Percentiles rank a stretch among this genome's conserved stretches.
These are phyloP conservation scores for Poeciliopsis occidentalis DNA, from an alignment of 2,113 vertebrate genomes.

Conservation along the genomic window DNA sequence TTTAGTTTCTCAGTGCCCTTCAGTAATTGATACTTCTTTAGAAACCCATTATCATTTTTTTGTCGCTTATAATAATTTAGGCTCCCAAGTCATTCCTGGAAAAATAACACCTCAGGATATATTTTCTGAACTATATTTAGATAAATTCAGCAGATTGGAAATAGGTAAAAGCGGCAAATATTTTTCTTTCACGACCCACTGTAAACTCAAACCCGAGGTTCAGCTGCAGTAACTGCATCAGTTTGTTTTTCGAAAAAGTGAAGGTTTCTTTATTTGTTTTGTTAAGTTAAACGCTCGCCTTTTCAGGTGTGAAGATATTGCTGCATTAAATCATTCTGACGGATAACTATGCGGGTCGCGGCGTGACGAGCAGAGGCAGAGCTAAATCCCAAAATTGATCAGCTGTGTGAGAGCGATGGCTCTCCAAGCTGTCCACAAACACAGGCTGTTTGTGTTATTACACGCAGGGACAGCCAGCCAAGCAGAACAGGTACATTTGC, in stretches of 20 bases:
- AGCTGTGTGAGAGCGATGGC: slow-evolving; percentile 3
- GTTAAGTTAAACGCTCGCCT: not conserved
- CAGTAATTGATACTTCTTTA: too few relatives aligned
- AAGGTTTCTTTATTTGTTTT: not conserved
- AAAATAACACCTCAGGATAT: too few relatives aligned
- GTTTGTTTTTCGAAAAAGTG: too few relatives aligned
- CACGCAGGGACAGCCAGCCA: slow-evolving; percentile 31
- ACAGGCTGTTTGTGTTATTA: slow-evolving; percentile 13
- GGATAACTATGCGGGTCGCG: not conserved
- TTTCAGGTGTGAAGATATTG: not conserved
- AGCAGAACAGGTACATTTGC: slow-evolving; percentile 29
- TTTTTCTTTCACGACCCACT: not conserved
- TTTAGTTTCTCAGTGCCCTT: too few relatives aligned
- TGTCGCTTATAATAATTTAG: too few relatives aligned
- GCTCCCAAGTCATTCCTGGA: too few relatives aligned
- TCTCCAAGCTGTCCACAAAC: slow-evolving; percentile 18
- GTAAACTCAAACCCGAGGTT: not conserved
- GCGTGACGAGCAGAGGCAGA: not conserved
- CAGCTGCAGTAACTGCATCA: not conserved
- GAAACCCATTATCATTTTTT: too few relatives aligned
- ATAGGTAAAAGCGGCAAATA: not conserved
- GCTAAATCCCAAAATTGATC: slow-evolving; percentile 23
- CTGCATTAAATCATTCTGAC: not conserved
- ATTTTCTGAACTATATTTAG: not conserved
- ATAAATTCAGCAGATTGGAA: not conserved